Conservation (phyloP, 2,888 invertebrate genomes). For the Trachelus tabidus region DNA sequence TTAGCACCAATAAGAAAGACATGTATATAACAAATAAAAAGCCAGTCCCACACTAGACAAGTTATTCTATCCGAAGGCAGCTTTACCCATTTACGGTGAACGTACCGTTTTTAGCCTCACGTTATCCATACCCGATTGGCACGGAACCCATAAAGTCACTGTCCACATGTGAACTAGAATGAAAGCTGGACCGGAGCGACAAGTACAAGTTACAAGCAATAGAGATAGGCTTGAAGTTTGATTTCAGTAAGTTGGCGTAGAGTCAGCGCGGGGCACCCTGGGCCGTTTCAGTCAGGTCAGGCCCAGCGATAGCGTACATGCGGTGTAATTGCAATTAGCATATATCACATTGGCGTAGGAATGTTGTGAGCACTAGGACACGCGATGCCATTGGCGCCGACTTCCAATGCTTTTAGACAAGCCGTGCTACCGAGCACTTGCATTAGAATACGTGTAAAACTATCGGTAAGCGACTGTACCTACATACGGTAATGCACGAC, state of each 20-base stretch:
- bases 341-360: slow-evolving; percentile 55
- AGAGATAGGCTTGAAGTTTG: background rate
- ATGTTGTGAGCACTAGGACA: slow-evolving; percentile 31
- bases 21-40: background rate
- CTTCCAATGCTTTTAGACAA: background rate
- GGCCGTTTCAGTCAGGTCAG: slow-evolving; percentile 35
- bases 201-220: background rate
- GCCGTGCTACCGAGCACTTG: background rate
- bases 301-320: slow-evolving; percentile 39
- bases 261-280: slow-evolving; percentile 41
- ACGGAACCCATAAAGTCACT: background rate
- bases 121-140: background rate
- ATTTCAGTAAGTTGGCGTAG: slow-evolving; percentile 25
- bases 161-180: background rate
- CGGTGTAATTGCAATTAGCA: slow-evolving; percentile 62
- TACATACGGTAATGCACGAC: background rate
- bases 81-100: background rate
- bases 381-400: slow-evolving; percentile 46
- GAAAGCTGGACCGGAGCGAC: background rate
- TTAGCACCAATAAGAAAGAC: background rate
- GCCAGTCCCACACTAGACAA: background rate
- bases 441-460: background rate
- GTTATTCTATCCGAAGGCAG: background rate
- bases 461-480: background rate
- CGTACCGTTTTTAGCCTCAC: background rate